Percentiles rank a stretch among this genome's conserved stretches.
phyloP scores from a whole-genome alignment of 2,888 invertebrate species.

The Itoplectis maculator region DNA sequence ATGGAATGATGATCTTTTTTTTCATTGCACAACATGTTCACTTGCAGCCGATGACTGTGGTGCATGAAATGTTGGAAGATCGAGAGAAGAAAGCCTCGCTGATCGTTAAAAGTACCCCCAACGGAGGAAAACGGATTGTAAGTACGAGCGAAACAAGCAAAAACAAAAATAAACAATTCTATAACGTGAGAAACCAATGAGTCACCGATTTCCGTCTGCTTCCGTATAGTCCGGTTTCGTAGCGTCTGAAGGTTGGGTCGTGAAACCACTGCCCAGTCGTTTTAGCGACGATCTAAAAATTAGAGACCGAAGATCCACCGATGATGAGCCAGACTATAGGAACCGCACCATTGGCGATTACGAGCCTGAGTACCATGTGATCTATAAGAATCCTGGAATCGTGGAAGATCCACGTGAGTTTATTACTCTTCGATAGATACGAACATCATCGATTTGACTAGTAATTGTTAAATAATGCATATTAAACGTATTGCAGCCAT shows the following conservation, averaged over 20 bases:
- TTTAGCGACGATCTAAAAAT: slow-evolving; percentile 7
- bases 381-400: slow-evolving; percentile 44
- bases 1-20: not conserved
- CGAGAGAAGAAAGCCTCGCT: slow-evolving; percentile 41
- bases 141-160: slow-evolving; percentile 15
- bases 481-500: not conserved
- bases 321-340: not conserved
- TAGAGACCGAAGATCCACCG: slow-evolving; percentile 24
- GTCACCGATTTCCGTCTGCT: not conserved
- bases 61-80: slow-evolving; percentile 46
- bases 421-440: not conserved
- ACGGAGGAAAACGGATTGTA: slow-evolving; percentile 37
- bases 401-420: slow-evolving; percentile 31
- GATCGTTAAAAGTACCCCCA: slow-evolving; percentile 32
- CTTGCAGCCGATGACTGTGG: slow-evolving; percentile 39
- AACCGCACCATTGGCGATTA: slow-evolving; percentile 7
- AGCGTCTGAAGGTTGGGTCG: slow-evolving; percentile 18
- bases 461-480: not conserved
- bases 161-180: not conserved
- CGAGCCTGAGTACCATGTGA: slow-evolving; percentile 55
- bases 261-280: slow-evolving; percentile 57
- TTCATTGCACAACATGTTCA: slow-evolving; percentile 7
- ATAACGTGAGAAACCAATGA: not conserved
- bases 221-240: slow-evolving; percentile 41
- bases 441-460: not conserved